Base-by-base conservation (phyloP, 2,888 invertebrate species). In the Drosophila putrida region DNA sequence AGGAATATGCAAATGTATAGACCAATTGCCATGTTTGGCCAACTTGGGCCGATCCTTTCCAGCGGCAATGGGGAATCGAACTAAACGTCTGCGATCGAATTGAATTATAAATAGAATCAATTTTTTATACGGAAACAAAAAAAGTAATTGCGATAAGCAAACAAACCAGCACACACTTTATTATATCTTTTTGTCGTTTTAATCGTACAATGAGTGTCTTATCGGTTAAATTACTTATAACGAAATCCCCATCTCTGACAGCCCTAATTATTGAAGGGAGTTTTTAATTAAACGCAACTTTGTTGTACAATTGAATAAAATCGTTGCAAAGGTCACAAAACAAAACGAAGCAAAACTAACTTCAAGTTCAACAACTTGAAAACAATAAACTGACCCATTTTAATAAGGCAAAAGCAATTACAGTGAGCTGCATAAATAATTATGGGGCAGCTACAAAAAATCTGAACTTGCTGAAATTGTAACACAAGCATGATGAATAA, bases 401-500 rank as follows among this genome's bases (percentile, higher is more conserved):
- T 80, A 68, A 75, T 69, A 71, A 71, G 77, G 47, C 60, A 72
- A 72, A 71, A 70, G 64, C 75, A 86, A 83, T 83, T 83, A 83
- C 61, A 81, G 53, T 58, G 70, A 72, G 62, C 82, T 69, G 74
- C 73, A 75, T 63, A 68, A 62, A 73, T 86, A 86, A 84, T 80
- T 82, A 75, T 71, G 66, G 78, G 71, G 75, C 73, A 75, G 72
- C 61, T 64, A 20, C 43, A 36, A 47, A 58, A 49, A 27, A 43
- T 25, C 39, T 55, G 61, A 69, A 68, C 63, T 66, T 64, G 78
- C 66, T 71, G 77, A 88, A 86, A 82, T 75, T 81, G 41, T 76
- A 75, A 75, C 72, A 54, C 33, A 25, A 31, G 25, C 44, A 60
- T 67, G 75, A 78, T 85, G 75, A 78, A 86, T 88, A 83, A 81